These are phyloP conservation scores for Bucorvus abyssinicus DNA, from an alignment of 2,797 vertebrate genomes.

Conservation along the genomic window DNA sequence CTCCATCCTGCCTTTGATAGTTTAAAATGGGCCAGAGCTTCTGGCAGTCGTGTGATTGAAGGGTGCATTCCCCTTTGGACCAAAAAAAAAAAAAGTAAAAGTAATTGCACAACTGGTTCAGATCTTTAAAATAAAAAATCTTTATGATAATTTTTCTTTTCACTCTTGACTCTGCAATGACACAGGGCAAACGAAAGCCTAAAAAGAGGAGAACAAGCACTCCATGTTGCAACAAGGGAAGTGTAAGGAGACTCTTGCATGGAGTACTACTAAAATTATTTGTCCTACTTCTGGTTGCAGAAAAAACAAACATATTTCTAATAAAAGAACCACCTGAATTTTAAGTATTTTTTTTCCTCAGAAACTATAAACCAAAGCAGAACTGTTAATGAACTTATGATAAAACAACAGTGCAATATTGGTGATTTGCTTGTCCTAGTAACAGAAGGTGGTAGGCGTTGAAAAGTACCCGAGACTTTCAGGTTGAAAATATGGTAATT, in stretches of 20 bases:
- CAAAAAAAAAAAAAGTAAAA: background rate
- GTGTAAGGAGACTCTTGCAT: background rate
- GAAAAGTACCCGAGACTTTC: background rate
- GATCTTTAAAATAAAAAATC: background rate
- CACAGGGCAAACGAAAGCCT: background rate
- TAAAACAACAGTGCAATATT: background rate
- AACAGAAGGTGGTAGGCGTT: background rate
- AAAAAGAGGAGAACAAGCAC: background rate
- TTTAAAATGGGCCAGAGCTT: background rate
- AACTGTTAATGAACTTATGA: background rate
- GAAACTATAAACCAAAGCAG: background rate
- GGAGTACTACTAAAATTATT: background rate
- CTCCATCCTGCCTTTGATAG: background rate
- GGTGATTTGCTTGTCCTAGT: background rate
- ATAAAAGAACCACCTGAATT: background rate
- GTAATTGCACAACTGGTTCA: background rate
- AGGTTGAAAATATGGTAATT: background rate
- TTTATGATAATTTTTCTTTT: background rate
- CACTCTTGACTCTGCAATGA: background rate
- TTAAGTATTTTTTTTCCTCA: accelerated
- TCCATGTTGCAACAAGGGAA: background rate
- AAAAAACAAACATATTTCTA: background rate
- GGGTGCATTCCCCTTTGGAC: background rate
- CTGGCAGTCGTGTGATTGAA: background rate
- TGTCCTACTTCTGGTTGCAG: background rate